phyloP scores from a whole-genome alignment of 2,888 invertebrate genomes.

The Ormyrus thymus region DNA sequence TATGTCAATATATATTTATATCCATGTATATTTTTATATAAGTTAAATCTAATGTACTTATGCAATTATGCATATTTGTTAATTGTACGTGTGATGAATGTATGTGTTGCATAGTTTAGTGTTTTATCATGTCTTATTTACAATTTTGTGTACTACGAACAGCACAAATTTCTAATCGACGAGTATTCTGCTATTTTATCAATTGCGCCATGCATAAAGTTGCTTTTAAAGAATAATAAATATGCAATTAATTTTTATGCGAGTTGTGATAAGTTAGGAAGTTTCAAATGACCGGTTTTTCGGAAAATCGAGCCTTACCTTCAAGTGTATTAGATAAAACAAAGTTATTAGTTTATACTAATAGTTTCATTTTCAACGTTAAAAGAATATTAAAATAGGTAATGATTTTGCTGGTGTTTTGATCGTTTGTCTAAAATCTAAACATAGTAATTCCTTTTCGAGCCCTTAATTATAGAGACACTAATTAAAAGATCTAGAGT shows the following conservation, averaged over 20 bases:
- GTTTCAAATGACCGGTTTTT: constrained; percentile 12
- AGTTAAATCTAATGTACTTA: constrained; percentile 31
- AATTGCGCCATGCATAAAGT: constrained; percentile 17
- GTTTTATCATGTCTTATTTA: constrained; percentile 48
- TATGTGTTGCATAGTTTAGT: constrained; percentile 15
- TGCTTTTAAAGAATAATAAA: constrained; percentile 19
- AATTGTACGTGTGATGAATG: constrained; percentile 35
- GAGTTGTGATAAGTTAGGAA: constrained; percentile 19
- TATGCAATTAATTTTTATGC: not conserved
- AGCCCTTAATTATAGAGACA: constrained; percentile 30
- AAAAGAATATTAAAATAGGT: not conserved
- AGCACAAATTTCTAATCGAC: constrained; percentile 55
- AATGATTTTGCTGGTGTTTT: constrained; percentile 27
- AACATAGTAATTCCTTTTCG: constrained; percentile 20
- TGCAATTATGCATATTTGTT: constrained; percentile 24
- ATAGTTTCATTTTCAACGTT: not conserved
- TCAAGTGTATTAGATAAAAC: not conserved
- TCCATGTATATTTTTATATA: constrained; percentile 46
- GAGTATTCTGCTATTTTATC: constrained; percentile 47
- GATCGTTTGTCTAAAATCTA: not conserved
- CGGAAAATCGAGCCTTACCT: not conserved
- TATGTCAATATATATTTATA: constrained; percentile 57
- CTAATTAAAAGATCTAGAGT: constrained; percentile 39
- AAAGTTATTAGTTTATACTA: too few species aligned
- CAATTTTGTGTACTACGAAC: constrained; percentile 54